Base-by-base conservation (phyloP, 1,140 invertebrate species). In the Anastrepha ludens region DNA sequence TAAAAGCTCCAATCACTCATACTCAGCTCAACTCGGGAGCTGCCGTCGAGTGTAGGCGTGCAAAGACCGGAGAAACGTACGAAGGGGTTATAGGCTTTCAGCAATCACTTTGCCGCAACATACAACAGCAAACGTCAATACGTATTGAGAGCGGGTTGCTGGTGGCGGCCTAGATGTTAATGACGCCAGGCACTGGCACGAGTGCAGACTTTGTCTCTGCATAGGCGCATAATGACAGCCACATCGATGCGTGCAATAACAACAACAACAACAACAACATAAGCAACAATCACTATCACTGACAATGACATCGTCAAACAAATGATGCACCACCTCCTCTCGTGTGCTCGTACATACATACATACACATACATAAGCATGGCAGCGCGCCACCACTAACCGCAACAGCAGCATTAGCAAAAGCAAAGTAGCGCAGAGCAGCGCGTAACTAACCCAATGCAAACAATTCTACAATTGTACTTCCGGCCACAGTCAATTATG, bases 401-500 rank as follows among this genome's bases (percentile, higher is more conserved):
- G 47, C 74, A 81, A 50, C 74, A 20, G 8, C 17, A 50, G 74
- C 67, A 74, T 44, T 7, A 74, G 44, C 67, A 74, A 74, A 39
- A 13, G 17, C 41, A 74, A 74, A 44, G 67, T 47, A 41, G 67
- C 67, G 15, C 39, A 6, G 17, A 6, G 74, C 74, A 20, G 47
- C 44, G 74, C 20, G 47, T 81, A 81, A 81, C 74, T 81, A 81
- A 64, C 60, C 85, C 29, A 86, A 64, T 86, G 59, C 59, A 86
- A 86, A 86, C 85, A 86, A 87, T 87, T 67, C 47, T 87, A 86
- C 85, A 86, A 87, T 87, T 67, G 64, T 87, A 62, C 85, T 87
- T 67, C 86, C 44, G 64, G 86, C 86, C 86, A 65, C 86, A 87
- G 64, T 87, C 86, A 87, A 87, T 87, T 87, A 87, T 87, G 86